Percentiles rank a stretch among this genome's conserved stretches.
phyloP scores from a whole-genome alignment of 2,113 vertebrate species.

The Petromus typicus region DNA sequence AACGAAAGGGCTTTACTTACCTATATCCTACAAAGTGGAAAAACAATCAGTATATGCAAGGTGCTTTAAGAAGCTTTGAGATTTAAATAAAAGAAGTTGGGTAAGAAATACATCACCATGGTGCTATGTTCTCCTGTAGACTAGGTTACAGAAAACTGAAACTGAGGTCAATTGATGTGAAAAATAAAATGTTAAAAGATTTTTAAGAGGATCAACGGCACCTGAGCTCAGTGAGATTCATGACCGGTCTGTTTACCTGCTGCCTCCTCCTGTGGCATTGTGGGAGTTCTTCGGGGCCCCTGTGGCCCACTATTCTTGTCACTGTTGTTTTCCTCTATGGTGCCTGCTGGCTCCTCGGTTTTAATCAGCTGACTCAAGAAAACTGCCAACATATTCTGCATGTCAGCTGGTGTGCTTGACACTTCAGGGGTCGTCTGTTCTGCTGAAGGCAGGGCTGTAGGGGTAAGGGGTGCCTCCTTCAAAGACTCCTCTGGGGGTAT shows the following conservation, averaged over 20 bases:
- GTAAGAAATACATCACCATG: constrained; percentile 72
- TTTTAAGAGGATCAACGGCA: constrained; percentile 70
- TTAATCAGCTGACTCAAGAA: constrained; percentile 97
- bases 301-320: constrained; percentile 91
- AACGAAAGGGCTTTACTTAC: constrained; percentile 78
- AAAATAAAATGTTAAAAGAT: constrained; percentile 79
- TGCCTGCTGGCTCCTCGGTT: constrained; percentile 91
- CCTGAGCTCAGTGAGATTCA: constrained; percentile 80
- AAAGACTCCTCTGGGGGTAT: constrained; percentile 78
- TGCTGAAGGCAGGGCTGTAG: constrained; percentile 85
- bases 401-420: constrained; percentile 92
- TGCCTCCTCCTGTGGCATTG: constrained; percentile 86
- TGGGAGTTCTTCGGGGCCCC: constrained; percentile 87
- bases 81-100: constrained; percentile 67
- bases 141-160: constrained; percentile 79
- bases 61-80: constrained; percentile 72
- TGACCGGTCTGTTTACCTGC: constrained; percentile 87
- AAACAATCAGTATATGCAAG: constrained; percentile 69
- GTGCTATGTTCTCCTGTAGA: constrained; percentile 76
- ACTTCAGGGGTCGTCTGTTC: constrained; percentile 88
- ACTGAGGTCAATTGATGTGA: constrained; percentile 74
- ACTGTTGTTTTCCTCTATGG: constrained; percentile 94
- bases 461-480: constrained; percentile 83
- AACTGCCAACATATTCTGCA: constrained; percentile 95
- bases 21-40: constrained; percentile 71